Percentiles rank a stretch among this genome's conserved stretches.
phyloP scores from a whole-genome alignment of 2,797 vertebrate species.

The Macropodus opercularis region DNA sequence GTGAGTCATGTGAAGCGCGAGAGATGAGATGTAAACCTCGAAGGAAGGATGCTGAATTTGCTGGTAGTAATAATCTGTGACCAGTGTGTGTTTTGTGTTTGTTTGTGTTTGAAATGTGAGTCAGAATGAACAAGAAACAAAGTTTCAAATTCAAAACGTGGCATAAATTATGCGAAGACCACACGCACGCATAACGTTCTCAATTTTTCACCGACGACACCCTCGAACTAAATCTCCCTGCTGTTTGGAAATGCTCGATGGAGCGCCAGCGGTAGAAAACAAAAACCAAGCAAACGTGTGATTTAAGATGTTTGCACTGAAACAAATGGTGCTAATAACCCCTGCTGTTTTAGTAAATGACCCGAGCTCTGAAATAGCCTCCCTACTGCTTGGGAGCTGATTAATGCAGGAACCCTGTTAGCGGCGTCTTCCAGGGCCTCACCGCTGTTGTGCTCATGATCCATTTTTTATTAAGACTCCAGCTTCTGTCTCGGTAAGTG shows the following conservation, averaged over 20 bases:
- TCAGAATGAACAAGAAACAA: conserved; percentile 33
- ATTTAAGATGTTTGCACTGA: conserved; percentile 63
- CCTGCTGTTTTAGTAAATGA: conserved; percentile 58
- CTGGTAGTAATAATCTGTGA: conserved; percentile 34
- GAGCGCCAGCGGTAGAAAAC: conserved; percentile 31
- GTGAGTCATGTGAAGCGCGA: conserved; percentile 60
- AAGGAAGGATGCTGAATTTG: conserved; percentile 35
- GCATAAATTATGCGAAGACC: conserved; percentile 39
- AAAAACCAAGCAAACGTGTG: conserved; percentile 57
- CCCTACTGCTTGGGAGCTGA: conserved; percentile 53
- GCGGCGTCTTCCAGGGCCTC: conserved; percentile 43
- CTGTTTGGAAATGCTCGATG: conserved; percentile 51
- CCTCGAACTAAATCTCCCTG: conserved; percentile 48
- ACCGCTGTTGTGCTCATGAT: conserved; percentile 30
- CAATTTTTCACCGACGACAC: conserved; percentile 47
- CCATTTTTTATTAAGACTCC: conserved; percentile 26
- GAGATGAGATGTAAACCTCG: conserved; percentile 25
- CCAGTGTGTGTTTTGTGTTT: conserved; percentile 33
- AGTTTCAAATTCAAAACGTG: conserved; percentile 39
- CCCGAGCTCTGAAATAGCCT: conserved; percentile 44
- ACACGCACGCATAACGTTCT: conserved; percentile 30
- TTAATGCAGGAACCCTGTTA: conserved; percentile 62
- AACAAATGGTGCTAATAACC: conserved; percentile 59
- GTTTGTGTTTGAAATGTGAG: conserved; percentile 38
- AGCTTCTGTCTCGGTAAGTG: conserved; percentile 26